A percentile compares a stretch with the other conserved stretches of the same genome.
Evolutionary conservation across 2,797 vertebrate genomes (phyloP).

Genomic region (Danio albolineatus): DNA sequence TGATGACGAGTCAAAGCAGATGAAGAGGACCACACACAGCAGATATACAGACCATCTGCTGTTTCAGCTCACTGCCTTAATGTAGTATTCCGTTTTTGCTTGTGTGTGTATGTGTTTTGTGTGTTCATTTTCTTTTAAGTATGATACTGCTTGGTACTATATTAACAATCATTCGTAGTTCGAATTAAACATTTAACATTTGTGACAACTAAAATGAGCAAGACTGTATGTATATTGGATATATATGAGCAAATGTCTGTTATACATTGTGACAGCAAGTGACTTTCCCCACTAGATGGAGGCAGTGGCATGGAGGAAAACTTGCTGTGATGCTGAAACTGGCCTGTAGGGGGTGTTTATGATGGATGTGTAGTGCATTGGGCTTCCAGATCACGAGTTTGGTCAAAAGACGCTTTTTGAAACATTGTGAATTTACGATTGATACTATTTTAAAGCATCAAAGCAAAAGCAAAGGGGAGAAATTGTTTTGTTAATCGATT

Average conservation of each 20-base stretch:
- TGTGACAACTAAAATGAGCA: not conserved
- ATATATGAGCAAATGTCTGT: not conserved
- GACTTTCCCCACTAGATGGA: conserved; percentile 70
- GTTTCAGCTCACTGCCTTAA: not conserved
- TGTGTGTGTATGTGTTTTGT: not conserved
- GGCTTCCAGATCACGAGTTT: not conserved
- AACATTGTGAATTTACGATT: not conserved
- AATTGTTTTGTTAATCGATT: not conserved
- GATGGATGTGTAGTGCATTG: not conserved
- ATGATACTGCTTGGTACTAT: not conserved
- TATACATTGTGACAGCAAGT: not conserved
- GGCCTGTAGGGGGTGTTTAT: no score
- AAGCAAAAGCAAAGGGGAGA: not conserved
- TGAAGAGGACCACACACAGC: conserved; percentile 10
- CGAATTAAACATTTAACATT: not conserved
- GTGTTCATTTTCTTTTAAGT: no score
- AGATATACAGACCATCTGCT: conserved; percentile 31
- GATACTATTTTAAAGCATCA: not conserved
- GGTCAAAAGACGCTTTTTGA: no score
- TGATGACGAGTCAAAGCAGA: conserved; percentile 10
- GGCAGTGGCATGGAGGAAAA: conserved; percentile 16
- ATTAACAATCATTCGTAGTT: not conserved
- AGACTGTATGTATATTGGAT: not conserved
- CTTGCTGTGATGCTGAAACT: not conserved
- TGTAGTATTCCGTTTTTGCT: not conserved